These are phyloP conservation scores for Atlantisia rogersi DNA, from an alignment of 2,113 vertebrate species.

Conservation along the genomic window DNA sequence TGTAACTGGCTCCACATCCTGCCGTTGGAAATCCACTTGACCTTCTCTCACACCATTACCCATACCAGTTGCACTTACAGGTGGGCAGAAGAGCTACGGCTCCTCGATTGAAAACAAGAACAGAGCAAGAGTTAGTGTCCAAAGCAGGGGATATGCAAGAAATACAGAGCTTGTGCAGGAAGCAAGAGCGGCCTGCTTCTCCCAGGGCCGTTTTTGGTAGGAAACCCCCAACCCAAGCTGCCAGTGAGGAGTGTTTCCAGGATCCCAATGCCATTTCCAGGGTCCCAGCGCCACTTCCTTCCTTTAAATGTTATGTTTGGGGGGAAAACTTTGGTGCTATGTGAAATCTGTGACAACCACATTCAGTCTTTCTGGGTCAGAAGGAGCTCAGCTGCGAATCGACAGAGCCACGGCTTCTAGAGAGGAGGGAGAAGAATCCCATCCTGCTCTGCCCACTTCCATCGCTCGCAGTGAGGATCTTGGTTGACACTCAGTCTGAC, in stretches of 20 bases:
- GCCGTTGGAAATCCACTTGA: constrained; percentile 71
- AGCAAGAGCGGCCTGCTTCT: rapidly evolving
- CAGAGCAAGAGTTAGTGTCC: background rate
- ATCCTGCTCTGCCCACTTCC: background rate
- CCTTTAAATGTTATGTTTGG: background rate
- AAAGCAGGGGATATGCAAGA: rapidly evolving
- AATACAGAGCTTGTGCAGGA: background rate
- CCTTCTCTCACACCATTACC: constrained; percentile 89
- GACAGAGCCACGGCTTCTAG: rapidly evolving
- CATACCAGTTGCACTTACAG: constrained; percentile 79
- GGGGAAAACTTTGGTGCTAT: rapidly evolving
- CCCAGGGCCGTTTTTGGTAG: background rate
- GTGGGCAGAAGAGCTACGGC: constrained; percentile 51
- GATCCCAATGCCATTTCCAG: background rate
- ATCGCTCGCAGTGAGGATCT: rapidly evolving
- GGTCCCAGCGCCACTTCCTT: background rate
- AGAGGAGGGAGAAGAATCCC: background rate
- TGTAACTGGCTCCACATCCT: constrained; percentile 76
- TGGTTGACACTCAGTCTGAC: background rate
- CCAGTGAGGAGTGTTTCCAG: background rate
- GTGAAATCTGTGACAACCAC: rapidly evolving
- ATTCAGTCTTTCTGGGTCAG: background rate
- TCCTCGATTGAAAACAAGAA: constrained; percentile 1
- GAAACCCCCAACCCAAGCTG: background rate
- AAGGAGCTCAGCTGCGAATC: background rate